A percentile compares a stretch with the other conserved stretches of the same genome.
Evolutionary conservation across 2,113 vertebrate genomes (phyloP).

Genomic region (Heterochromis multidens): DNA sequence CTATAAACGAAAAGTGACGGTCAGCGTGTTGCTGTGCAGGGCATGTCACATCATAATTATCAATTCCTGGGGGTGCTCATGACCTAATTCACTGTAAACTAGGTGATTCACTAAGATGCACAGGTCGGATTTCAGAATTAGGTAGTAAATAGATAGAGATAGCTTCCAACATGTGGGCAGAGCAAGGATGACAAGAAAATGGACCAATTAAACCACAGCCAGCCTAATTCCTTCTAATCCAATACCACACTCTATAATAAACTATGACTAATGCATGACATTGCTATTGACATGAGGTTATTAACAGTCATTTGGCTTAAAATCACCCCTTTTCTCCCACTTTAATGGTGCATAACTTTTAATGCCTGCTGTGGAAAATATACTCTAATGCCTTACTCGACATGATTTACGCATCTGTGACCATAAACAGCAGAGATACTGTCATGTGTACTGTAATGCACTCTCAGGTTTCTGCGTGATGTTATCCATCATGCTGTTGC

Average conservation of each 20-base stretch:
- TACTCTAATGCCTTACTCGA: background rate
- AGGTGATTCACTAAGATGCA: slow-evolving; percentile 17
- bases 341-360: background rate
- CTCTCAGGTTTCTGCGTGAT: background rate
- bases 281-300: slow-evolving; percentile 1
- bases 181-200: slow-evolving; percentile 1
- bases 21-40: slow-evolving; percentile 11
- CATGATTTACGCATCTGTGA: slow-evolving; percentile 30
- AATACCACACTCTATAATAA: slow-evolving; percentile 18
- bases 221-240: slow-evolving; percentile 13
- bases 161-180: background rate
- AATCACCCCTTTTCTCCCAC: background rate
- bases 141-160: background rate
- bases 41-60: slow-evolving; percentile 39
- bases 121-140: background rate
- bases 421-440: background rate
- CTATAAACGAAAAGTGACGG: slow-evolving; percentile 2
- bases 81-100: slow-evolving; percentile 29
- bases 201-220: slow-evolving; percentile 9
- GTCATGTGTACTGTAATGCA: slow-evolving; percentile 2
- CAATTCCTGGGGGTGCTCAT: slow-evolving; percentile 3
- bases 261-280: slow-evolving; percentile 15
- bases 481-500: slow-evolving; percentile 3
- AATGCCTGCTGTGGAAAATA: background rate
- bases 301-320: background rate